phyloP scores from a whole-genome alignment of 2,113 vertebrate species.

The Rhabdomys dilectus region DNA sequence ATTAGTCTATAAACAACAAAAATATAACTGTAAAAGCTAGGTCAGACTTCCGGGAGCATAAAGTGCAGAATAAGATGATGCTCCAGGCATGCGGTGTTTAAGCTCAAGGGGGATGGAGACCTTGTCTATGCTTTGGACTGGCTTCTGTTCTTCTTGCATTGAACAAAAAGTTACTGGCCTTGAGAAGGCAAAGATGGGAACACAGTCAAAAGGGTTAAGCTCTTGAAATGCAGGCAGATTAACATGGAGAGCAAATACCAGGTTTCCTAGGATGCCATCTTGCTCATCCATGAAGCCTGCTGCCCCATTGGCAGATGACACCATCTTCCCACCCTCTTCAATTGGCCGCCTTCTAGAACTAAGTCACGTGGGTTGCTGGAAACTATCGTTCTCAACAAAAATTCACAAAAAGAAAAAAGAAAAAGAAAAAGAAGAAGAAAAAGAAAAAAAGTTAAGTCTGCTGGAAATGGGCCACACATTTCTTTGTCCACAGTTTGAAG shows the following conservation, averaged over 20 bases:
- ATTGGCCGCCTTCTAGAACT: neutral
- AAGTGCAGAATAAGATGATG: conserved; percentile 4
- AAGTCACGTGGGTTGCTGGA: conserved; percentile 14
- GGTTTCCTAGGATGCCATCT: too few relatives aligned
- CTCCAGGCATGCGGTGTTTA: fast-evolving
- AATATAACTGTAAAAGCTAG: conserved; percentile 15
- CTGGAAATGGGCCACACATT: conserved; percentile 15
- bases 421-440: too few relatives aligned
- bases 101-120: neutral
- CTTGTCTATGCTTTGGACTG: neutral
- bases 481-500: conserved; percentile 49
- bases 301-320: neutral
- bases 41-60: conserved; percentile 17
- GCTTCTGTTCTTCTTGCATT: neutral
- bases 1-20: conserved; percentile 47
- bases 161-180: neutral
- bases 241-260: neutral
- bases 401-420: neutral
- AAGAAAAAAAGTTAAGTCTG: neutral
- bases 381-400: conserved; percentile 24
- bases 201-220: neutral
- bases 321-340: neutral
- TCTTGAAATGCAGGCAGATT: neutral
- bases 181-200: neutral
- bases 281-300: neutral